Evolutionary conservation across 2,797 vertebrate genomes (phyloP).

Genomic region (Adrianichthys oophorus): DNA sequence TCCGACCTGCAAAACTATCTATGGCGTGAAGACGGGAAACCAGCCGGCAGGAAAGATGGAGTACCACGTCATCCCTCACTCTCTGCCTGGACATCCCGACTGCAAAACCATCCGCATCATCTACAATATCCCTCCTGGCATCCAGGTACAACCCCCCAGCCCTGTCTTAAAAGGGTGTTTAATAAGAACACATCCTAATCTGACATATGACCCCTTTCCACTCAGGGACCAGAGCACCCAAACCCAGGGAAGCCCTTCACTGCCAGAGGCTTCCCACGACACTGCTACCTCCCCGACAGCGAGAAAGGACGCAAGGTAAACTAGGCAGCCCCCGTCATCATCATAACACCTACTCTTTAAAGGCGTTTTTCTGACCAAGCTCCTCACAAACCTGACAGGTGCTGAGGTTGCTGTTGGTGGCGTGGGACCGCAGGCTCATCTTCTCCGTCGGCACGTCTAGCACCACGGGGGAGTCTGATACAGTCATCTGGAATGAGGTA

Average conservation of each 20-base stretch:
- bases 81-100: constrained; percentile 90
- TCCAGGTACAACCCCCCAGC: constrained; percentile 73
- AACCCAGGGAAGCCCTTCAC: constrained; percentile 93
- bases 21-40: constrained; percentile 81
- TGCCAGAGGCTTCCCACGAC: constrained; percentile 91
- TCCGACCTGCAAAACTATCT: constrained; percentile 82
- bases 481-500: constrained; percentile 95
- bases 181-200: too few species aligned
- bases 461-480: constrained; percentile 92
- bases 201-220: not conserved
- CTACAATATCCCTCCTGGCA: constrained; percentile 92
- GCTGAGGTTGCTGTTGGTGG: constrained; percentile 87
- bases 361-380: not conserved
- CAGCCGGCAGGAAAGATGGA: constrained; percentile 82
- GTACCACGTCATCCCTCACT: constrained; percentile 82
- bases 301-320: constrained; percentile 91
- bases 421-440: constrained; percentile 92
- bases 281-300: constrained; percentile 95
- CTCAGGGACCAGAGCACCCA: constrained; percentile 90
- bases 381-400: constrained; percentile 67
- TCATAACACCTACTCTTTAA: rapidly evolving
- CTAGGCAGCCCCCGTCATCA: too few species aligned
- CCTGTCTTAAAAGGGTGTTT: too few species aligned
- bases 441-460: constrained; percentile 92
- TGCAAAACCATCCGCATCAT: constrained; percentile 93